A percentile compares a stretch with the other conserved stretches of the same genome.
Evolutionary conservation across 2,797 vertebrate species (phyloP).

Genomic region (Ptychobarbus kaznakovi): DNA sequence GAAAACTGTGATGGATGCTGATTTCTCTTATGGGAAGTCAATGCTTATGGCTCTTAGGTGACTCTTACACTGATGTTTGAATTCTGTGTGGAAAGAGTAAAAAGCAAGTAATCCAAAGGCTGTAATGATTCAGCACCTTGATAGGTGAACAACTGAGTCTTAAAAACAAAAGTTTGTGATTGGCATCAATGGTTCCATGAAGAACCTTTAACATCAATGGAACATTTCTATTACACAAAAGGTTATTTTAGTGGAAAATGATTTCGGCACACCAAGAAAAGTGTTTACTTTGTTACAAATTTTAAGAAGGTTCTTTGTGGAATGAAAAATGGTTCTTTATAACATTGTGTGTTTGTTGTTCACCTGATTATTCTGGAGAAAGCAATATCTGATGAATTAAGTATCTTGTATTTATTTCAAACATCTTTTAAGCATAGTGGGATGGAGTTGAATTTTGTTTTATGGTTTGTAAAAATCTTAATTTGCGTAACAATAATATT

Average conservation of each 20-base stretch:
- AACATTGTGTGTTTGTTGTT: background rate
- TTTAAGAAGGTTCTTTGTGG: background rate
- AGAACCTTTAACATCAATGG: background rate
- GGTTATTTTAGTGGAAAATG: background rate
- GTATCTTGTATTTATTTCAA: background rate
- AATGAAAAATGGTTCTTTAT: background rate
- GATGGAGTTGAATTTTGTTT: background rate
- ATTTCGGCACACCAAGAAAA: background rate
- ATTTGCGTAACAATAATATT: background rate
- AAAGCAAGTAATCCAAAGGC: background rate
- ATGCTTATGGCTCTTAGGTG: background rate
- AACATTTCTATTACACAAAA: background rate
- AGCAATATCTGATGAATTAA: background rate
- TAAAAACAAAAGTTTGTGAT: background rate
- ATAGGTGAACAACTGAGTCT: background rate
- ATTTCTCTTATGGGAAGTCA: background rate
- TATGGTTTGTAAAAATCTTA: background rate
- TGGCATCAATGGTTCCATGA: background rate
- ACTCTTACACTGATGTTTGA: background rate
- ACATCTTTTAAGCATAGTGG: background rate
- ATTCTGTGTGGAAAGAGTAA: background rate
- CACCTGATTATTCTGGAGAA: background rate
- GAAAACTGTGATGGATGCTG: background rate
- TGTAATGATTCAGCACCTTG: background rate
- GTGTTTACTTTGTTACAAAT: background rate